Evolutionary conservation across 2,113 vertebrate species (phyloP).

Genomic region (Neogale vison): DNA sequence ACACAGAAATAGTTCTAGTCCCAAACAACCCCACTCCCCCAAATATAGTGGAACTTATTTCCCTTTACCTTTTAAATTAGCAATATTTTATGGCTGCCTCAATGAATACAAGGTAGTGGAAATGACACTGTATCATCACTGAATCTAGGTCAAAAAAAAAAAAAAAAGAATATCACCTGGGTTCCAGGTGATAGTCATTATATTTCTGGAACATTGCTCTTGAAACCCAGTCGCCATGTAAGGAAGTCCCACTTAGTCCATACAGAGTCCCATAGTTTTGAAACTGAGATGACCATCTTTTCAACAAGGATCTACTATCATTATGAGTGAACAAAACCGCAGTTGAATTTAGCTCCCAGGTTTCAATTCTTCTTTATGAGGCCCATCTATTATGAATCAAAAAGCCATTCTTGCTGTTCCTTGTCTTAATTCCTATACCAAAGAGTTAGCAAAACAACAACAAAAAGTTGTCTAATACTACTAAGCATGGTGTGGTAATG

Average conservation of each 20-base stretch:
- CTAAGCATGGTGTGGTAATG: background rate
- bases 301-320: fast-evolving
- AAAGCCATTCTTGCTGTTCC: background rate
- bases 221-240: background rate
- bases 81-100: background rate
- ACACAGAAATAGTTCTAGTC: too few species aligned
- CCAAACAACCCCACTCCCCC: too few species aligned
- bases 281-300: background rate
- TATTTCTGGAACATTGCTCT: background rate
- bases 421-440: background rate
- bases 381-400: background rate
- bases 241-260: background rate
- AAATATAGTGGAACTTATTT: background rate
- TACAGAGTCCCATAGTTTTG: background rate
- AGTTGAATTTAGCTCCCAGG: background rate
- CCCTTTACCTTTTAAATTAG: background rate
- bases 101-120: background rate
- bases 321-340: background rate
- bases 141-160: background rate
- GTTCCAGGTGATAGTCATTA: background rate
- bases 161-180: too few species aligned
- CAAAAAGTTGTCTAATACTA: background rate
- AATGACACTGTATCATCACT: background rate
- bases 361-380: background rate
- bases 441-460: background rate